phyloP scores from a whole-genome alignment of 2,888 invertebrate genomes.

The Drymonia ruficornis region DNA sequence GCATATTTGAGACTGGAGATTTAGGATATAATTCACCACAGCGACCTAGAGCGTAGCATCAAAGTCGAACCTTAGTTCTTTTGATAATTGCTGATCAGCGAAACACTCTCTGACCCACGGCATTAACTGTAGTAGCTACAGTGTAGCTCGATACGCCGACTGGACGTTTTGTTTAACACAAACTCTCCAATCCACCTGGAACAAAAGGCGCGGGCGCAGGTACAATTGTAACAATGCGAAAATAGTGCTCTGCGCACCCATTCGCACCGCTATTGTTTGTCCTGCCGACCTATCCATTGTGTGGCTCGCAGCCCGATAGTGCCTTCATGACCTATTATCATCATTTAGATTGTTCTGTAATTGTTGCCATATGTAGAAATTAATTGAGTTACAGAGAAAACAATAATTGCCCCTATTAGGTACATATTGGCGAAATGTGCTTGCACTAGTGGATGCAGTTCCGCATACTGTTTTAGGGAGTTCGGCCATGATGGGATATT shows the following conservation, averaged over 20 bases:
- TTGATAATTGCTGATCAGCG: too few species aligned
- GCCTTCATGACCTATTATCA: constrained; percentile 15
- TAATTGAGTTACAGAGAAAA: too few species aligned
- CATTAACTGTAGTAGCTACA: constrained; percentile 33
- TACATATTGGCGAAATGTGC: background rate
- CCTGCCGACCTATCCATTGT: constrained; percentile 39
- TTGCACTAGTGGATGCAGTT: too few species aligned
- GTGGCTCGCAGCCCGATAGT: constrained; percentile 9
- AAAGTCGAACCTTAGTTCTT: too few species aligned
- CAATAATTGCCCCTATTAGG: too few species aligned
- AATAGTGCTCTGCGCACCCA: constrained; percentile 37
- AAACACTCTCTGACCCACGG: background rate
- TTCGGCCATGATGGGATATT: too few species aligned
- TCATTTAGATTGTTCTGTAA: constrained; percentile 12
- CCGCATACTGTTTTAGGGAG: too few species aligned
- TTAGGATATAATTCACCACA: too few species aligned
- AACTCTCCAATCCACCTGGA: constrained; percentile 47
- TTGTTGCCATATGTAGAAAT: background rate
- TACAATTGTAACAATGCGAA: constrained; percentile 61
- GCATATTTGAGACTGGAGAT: too few species aligned
- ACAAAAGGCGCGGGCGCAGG: constrained; percentile 57
- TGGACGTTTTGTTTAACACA: constrained; percentile 34
- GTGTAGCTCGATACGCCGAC: constrained; percentile 23
- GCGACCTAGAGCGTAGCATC: too few species aligned
- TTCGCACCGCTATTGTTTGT: constrained; percentile 43